These are phyloP conservation scores for Hyaena hyaena DNA, from an alignment of 2,113 vertebrate genomes.

Conservation along the genomic window DNA sequence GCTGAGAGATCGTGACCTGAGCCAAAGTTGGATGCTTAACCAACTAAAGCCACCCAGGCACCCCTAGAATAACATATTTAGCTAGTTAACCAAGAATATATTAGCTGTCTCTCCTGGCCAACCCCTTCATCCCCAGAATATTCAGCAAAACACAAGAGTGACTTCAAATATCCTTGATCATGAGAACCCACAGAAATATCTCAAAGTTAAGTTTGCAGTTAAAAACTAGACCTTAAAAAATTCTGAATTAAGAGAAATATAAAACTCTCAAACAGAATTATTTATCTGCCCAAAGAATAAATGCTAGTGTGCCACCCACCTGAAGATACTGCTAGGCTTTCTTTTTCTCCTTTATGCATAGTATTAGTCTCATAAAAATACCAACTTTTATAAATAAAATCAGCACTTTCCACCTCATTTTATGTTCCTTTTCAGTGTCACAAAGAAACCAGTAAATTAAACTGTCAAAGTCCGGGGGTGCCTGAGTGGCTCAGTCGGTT, in stretches of 20 bases:
- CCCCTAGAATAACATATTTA: slow-evolving; percentile 92
- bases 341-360: slow-evolving; percentile 84
- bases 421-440: slow-evolving; percentile 87
- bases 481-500: too few relatives aligned
- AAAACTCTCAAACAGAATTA: slow-evolving; percentile 84
- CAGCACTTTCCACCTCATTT: slow-evolving; percentile 81
- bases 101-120: slow-evolving; percentile 79
- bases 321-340: slow-evolving; percentile 79
- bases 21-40: too few relatives aligned
- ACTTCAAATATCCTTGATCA: slow-evolving; percentile 86
- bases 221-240: slow-evolving; percentile 83
- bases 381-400: slow-evolving; percentile 89
- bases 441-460: slow-evolving; percentile 90
- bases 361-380: slow-evolving; percentile 84
- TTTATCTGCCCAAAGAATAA: slow-evolving; percentile 79
- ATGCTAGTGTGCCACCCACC: slow-evolving; percentile 71
- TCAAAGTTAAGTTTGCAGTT: slow-evolving; percentile 87
- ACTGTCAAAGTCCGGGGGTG: slow-evolving; percentile 79
- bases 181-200: slow-evolving; percentile 84
- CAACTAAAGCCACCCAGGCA: too few relatives aligned
- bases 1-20: too few relatives aligned
- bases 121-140: slow-evolving; percentile 74
- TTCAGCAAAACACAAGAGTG: slow-evolving; percentile 85
- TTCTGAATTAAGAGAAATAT: slow-evolving; percentile 83
- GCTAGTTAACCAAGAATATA: slow-evolving; percentile 90